A percentile compares a stretch with the other conserved stretches of the same genome.
These are phyloP conservation scores for Naja naja DNA, from an alignment of 2,113 vertebrate genomes.

Conservation along the genomic window DNA sequence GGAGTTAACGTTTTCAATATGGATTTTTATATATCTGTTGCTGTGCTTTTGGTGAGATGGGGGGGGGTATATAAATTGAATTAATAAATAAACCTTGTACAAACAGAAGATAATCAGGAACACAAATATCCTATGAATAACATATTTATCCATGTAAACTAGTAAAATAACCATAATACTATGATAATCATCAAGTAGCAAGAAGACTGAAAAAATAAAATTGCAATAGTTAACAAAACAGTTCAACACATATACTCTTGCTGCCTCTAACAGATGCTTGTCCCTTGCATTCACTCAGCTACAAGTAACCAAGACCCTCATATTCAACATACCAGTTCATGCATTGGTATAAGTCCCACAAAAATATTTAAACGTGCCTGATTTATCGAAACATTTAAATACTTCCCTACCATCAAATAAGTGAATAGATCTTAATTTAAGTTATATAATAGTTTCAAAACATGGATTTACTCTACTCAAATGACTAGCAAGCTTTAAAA, in stretches of 20 bases:
- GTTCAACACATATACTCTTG: neutral
- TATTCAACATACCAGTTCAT: neutral
- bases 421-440: neutral
- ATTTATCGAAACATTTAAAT: neutral
- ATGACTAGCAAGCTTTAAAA: constrained; percentile 10
- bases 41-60: neutral
- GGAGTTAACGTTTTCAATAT: neutral
- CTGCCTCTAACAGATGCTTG: neutral
- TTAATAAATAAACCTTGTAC: neutral
- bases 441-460: constrained; percentile 37
- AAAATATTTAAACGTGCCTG: neutral
- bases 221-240: neutral
- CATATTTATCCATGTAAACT: neutral
- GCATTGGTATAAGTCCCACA: neutral
- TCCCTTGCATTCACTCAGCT: neutral
- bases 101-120: neutral
- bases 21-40: neutral
- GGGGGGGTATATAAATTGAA: neutral
- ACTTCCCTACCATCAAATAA: neutral
- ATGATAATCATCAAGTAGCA: neutral
- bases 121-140: neutral
- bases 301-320: neutral
- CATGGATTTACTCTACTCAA: neutral
- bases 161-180: neutral
- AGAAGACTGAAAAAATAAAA: neutral